Base-by-base conservation (phyloP, 2,113 vertebrate species). In the Alaudala cheleensis region DNA sequence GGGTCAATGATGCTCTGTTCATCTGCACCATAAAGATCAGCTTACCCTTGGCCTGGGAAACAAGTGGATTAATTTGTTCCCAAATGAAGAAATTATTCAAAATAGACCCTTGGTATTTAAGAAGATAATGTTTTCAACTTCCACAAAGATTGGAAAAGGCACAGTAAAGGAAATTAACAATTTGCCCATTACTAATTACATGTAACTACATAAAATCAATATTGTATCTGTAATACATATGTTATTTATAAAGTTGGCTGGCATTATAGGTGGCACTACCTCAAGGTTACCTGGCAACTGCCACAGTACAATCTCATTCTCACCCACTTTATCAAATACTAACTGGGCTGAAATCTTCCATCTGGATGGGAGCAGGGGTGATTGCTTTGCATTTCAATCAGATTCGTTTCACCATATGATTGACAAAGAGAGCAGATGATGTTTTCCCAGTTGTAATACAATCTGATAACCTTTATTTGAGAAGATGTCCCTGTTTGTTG, bases 271-370 rank as follows among this genome's bases (percentile, higher is more conserved):
- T 77, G 44, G 19, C 58, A 60, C 24, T 71, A 42, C 53, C 34
- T 47, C 72, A 90, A 89, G 70, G 42, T 91, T 89, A 95, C 81
- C 81, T 58, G 73, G 89, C 70, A 95, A 92, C 74, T 61, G 69
- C 65, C 84, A 82, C 33, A 50, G 16, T 44, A 77, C 29, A 50
- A 51, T 54, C 29, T 72, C 74, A 72, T 90, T 94, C 81, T 93
- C 71, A 66, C 11, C 71, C 65, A 71, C 74, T 86, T 86, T 71
- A 57, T 66, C 87, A 90, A 90, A 94, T 39, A 94, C 34, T 84
- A 86, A 93, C 60, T 26, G 31, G 44, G 66, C 58, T 95, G 87
- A 95, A 95, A 34, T 93, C 51, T 91, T 80, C 94, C 71, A 78
- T 82, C 81, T 90, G 81, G 58, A 72, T 80, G 19, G 45, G 29